phyloP scores from a whole-genome alignment of 2,113 vertebrate genomes.

The Cromileptes altivelis region DNA sequence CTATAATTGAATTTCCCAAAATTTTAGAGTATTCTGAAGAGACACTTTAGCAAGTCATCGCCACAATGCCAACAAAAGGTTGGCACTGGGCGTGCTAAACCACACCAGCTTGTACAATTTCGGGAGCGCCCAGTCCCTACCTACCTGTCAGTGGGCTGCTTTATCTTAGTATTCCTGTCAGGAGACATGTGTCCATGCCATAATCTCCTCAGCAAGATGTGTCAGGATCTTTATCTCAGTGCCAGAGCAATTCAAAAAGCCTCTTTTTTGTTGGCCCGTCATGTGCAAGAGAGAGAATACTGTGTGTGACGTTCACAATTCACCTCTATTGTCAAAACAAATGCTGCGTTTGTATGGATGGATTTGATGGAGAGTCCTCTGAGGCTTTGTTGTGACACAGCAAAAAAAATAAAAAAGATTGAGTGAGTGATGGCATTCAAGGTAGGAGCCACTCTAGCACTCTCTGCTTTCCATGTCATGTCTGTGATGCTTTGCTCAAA shows the following conservation, averaged over 20 bases:
- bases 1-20: neutral
- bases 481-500: neutral
- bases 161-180: slow-evolving; percentile 46
- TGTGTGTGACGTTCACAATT: neutral
- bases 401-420: neutral
- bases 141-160: slow-evolving; percentile 25
- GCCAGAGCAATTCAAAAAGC: slow-evolving; percentile 43
- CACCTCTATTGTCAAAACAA: slow-evolving; percentile 38
- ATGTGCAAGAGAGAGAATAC: slow-evolving; percentile 9
- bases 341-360: slow-evolving; percentile 24
- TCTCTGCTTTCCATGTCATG: neutral
- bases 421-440: slow-evolving; percentile 18
- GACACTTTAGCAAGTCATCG: neutral
- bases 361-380: slow-evolving; percentile 35
- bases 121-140: neutral
- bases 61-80: neutral
- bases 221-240: slow-evolving; percentile 60
- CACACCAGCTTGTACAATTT: neutral
- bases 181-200: slow-evolving; percentile 39
- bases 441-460: slow-evolving; percentile 13
- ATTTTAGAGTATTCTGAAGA: no score
- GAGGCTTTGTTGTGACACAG: slow-evolving; percentile 43
- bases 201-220: slow-evolving; percentile 48
- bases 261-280: slow-evolving; percentile 29
- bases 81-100: neutral